Evolutionary conservation across 1,140 invertebrate genomes (phyloP), one percentile per base, ranked within the genome.

Genomic region (Ylistrum balloti): DNA sequence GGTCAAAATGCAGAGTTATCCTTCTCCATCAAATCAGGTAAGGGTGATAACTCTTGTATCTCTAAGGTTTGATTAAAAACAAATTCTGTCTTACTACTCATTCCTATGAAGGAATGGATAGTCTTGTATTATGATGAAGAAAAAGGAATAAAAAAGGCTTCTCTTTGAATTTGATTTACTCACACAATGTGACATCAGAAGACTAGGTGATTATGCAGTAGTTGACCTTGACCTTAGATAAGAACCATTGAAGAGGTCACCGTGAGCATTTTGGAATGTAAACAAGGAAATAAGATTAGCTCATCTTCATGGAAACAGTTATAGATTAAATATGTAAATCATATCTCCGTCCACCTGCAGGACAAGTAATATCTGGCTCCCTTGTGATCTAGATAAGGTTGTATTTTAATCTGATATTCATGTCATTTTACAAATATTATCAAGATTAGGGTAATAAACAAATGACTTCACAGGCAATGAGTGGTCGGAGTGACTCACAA

Each of bases 1-100:
- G 98, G 98, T 5, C 97, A 97, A 86, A 99, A 99, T 96, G 98
- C 98, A 0, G 96, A 97, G 91, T 97, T 99, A 20, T 97, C 97
- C 0, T 99, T 98, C 95, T 97, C 98, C 0, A 98, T 99, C 90
- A 97, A 97, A 2, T 98, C 98, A 33, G 98, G 97, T 96, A 95
- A 93, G 94, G 85, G 17, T 48, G 38, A 87, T 13, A 90, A 33
- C 11, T 56, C 35, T 38, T 86, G 48, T 45, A 87, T 88, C n/a
- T 85, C 85, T n/a, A 88, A 56, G 17, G 86, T 35, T 87, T 35
- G 48, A 56, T 35, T 33, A n/a, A n/a, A n/a, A n/a, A n/a, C n/a
- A n/a, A n/a, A n/a, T 38, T 38, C 35, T 38, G 13, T 38, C 5
- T 7, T 38, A 38, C 5, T 7, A 7, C 35, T 7, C 35, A 13